These are phyloP conservation scores for Zalophus californianus DNA, from an alignment of 2,797 vertebrate genomes.

Conservation along the genomic window DNA sequence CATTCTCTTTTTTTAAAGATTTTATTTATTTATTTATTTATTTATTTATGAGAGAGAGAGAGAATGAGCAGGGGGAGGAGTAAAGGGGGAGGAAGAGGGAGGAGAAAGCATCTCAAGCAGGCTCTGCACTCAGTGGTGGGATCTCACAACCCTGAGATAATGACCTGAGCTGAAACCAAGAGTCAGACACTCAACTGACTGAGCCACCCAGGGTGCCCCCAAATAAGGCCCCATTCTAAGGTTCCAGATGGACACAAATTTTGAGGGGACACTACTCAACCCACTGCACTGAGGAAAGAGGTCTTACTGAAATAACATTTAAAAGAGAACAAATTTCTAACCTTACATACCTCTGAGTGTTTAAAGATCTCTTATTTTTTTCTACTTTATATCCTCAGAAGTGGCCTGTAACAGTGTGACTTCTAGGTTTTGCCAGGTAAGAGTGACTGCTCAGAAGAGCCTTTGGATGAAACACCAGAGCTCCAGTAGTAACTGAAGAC, in stretches of 20 bases:
- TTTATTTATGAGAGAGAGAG: background rate
- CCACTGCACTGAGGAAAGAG: background rate
- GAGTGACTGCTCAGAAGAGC: background rate
- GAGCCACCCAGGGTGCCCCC: background rate
- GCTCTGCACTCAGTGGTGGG: background rate
- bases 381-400: background rate
- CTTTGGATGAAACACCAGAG: background rate
- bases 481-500: background rate
- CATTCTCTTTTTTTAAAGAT: background rate
- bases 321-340: background rate
- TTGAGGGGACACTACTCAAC: background rate
- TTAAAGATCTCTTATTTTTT: background rate
- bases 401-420: background rate
- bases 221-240: background rate
- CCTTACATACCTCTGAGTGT: background rate
- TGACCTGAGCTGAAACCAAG: background rate
- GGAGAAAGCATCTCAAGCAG: background rate
- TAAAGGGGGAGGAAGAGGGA: background rate
- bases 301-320: background rate
- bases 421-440: background rate
- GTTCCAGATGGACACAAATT: background rate
- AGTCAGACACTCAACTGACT: background rate
- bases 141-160: background rate
- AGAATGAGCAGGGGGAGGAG: background rate
- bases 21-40: too few species aligned